Percentiles rank a stretch among this genome's conserved stretches.
Conservation (phyloP, 2,888 invertebrate genomes). For the Philereme transversata region DNA sequence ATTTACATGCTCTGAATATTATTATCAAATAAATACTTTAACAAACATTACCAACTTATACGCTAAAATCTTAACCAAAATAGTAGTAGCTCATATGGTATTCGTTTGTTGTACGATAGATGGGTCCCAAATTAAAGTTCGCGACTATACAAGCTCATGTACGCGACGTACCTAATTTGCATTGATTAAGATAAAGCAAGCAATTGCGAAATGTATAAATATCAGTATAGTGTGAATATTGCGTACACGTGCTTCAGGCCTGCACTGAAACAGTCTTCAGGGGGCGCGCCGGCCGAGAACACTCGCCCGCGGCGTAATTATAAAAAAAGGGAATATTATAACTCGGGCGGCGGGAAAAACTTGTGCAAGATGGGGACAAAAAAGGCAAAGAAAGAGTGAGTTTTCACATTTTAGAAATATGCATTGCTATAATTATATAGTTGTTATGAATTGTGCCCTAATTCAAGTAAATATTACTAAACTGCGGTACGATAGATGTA, state of each 20-base stretch:
- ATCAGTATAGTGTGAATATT: conserved; percentile 16
- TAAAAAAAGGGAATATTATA: neutral
- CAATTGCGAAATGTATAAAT: conserved; percentile 32
- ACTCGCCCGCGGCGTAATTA: neutral
- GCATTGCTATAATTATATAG: no score
- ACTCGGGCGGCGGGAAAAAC: neutral
- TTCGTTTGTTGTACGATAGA: no score
- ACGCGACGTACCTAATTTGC: conserved; percentile 26
- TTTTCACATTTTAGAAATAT: neutral
- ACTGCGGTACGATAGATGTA: no score
- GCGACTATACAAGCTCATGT: neutral
- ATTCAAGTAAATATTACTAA: no score
- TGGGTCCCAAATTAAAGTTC: no score
- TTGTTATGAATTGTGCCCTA: no score
- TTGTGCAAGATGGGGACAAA: conserved; percentile 22
- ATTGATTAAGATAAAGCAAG: conserved; percentile 31
- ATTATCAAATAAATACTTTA: no score
- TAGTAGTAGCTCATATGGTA: no score
- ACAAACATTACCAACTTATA: no score
- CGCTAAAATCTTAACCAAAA: no score
- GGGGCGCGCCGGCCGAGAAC: conserved; percentile 5
- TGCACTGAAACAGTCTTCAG: conserved; percentile 14
- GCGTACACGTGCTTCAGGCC: conserved; percentile 25
- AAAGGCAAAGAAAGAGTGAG: conserved; percentile 24
- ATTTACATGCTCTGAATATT: no score